Evolutionary conservation across 2,888 invertebrate species (phyloP).

Genomic region (Morpho deidamia): DNA sequence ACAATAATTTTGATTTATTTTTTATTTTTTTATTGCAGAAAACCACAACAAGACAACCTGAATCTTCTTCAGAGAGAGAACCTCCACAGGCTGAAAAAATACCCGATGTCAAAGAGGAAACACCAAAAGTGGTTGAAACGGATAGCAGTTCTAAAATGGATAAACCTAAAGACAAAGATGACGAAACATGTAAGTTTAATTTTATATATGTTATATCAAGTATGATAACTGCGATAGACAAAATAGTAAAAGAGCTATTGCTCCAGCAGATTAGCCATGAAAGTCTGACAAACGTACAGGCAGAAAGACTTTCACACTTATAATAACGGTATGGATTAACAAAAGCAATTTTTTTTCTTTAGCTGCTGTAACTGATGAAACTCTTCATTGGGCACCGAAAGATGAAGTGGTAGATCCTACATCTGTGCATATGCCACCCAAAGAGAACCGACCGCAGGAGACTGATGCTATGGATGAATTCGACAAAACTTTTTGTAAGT

Average conservation of each 20-base stretch:
- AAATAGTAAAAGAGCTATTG: too few species aligned
- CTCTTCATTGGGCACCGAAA: conserved; percentile 60
- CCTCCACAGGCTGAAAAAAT: conserved; percentile 49
- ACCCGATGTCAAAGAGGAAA: conserved; percentile 55
- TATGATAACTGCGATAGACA: too few species aligned
- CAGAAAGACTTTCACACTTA: too few species aligned
- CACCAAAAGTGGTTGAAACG: conserved; percentile 42
- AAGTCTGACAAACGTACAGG: too few species aligned
- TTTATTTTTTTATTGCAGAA: not conserved
- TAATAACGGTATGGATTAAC: too few species aligned
- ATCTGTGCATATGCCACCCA: conserved; percentile 46
- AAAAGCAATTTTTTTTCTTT: not conserved
- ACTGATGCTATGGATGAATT: conserved; percentile 49
- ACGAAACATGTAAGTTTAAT: conserved; percentile 39
- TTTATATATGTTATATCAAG: too few species aligned
- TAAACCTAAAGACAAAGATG: conserved; percentile 58
- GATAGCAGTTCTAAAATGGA: conserved; percentile 53
- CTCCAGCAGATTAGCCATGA: too few species aligned
- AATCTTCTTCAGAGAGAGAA: conserved; percentile 61
- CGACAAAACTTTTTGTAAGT: conserved; percentile 49
- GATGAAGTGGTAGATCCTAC: conserved; percentile 57
- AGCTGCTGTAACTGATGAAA: conserved; percentile 56
- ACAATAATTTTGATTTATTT: not conserved
- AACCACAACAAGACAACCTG: conserved; percentile 64
- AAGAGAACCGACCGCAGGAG: conserved; percentile 48